Conservation (phyloP, 1,140 invertebrate genomes). For the Aphidius gifuensis region DNA sequence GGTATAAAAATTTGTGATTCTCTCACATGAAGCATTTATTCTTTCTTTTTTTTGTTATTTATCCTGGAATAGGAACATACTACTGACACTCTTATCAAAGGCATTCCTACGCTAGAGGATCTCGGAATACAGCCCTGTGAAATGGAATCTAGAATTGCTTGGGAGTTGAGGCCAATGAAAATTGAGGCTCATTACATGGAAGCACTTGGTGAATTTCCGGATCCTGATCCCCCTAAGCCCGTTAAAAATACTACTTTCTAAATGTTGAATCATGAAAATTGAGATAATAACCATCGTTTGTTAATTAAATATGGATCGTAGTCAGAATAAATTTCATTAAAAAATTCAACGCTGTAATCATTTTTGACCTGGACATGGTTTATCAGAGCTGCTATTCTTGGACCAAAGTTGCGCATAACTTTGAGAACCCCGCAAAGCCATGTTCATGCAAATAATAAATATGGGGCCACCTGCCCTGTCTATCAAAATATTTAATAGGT, state of each 20-base stretch:
- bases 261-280: neutral
- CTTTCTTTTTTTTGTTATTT: neutral
- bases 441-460: too few relatives aligned
- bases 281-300: too few relatives aligned
- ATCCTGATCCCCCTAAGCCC: conserved; percentile 21
- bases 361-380: too few relatives aligned
- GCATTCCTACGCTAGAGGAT: conserved; percentile 80
- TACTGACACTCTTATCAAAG: conserved; percentile 64
- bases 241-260: neutral
- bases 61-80: conserved; percentile 64
- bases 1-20: conserved; percentile 60
- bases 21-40: too few relatives aligned
- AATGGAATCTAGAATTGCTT: conserved; percentile 75
- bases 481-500: too few relatives aligned
- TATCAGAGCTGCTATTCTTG: too few relatives aligned
- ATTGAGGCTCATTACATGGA: conserved; percentile 69
- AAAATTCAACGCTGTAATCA: too few relatives aligned
- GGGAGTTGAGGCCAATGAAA: conserved; percentile 69
- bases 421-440: too few relatives aligned
- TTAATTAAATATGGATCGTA: too few relatives aligned
- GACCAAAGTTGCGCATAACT: too few relatives aligned
- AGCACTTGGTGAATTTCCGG: conserved; percentile 70
- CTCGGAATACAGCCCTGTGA: conserved; percentile 73
- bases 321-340: too few relatives aligned
- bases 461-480: too few relatives aligned